Percentiles rank a stretch among this genome's conserved stretches.
phyloP scores from a whole-genome alignment of 2,797 vertebrate species.

The Gephyroberyx darwinii region DNA sequence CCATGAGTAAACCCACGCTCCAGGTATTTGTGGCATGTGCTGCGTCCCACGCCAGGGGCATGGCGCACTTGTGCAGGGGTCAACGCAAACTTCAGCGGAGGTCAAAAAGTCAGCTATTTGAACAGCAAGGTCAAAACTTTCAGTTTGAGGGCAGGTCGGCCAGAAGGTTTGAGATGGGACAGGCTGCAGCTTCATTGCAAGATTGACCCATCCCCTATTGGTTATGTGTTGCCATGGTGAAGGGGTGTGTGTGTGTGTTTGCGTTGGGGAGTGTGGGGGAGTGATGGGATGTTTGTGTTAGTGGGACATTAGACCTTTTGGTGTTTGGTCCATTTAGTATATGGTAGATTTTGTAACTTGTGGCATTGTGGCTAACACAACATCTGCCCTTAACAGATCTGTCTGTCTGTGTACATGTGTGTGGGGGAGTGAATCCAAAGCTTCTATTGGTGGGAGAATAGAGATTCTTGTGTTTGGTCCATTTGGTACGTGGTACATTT shows the following conservation, averaged over 20 bases:
- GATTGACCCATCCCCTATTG: neutral
- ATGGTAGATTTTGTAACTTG: too few relatives aligned
- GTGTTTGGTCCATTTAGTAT: too few relatives aligned
- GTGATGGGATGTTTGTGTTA: neutral
- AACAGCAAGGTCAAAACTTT: constrained; percentile 64
- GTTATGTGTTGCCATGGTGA: constrained; percentile 7
- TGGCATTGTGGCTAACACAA: too few relatives aligned
- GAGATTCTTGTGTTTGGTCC: constrained; percentile 14
- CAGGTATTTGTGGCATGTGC: constrained; percentile 68
- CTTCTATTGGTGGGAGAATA: constrained; percentile 26
- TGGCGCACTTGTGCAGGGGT: constrained; percentile 70
- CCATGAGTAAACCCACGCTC: constrained; percentile 73
- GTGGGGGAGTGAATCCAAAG: neutral
- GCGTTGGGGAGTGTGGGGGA: neutral
- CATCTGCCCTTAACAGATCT: too few relatives aligned
- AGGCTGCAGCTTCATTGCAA: constrained; percentile 24
- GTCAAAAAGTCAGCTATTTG: constrained; percentile 57
- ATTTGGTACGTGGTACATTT: constrained; percentile 27
- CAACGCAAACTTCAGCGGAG: constrained; percentile 56
- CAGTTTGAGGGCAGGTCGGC: constrained; percentile 39
- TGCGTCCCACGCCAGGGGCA: constrained; percentile 40
- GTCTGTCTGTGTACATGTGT: too few relatives aligned
- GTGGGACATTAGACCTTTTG: too few relatives aligned
- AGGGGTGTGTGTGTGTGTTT: constrained; percentile 8
- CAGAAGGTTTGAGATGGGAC: constrained; percentile 26